A percentile compares a stretch with the other conserved stretches of the same genome.
Conservation (phyloP, 2,113 vertebrate genomes). For the Tangachromis dhanisi region DNA sequence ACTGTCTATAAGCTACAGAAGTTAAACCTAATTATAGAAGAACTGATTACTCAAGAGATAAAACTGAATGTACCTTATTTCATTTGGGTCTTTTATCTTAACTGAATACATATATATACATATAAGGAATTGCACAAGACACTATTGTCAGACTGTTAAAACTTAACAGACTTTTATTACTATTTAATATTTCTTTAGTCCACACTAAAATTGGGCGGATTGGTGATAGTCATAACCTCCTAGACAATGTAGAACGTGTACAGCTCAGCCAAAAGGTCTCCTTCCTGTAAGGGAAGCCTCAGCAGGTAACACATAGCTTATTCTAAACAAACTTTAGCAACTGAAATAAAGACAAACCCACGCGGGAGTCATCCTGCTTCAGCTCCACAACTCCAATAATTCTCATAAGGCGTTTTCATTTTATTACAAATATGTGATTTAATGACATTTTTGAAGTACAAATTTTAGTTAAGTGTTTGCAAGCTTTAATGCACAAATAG, state of each 20-base stretch:
- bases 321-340: neutral
- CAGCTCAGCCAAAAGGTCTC: neutral
- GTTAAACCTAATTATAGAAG: neutral
- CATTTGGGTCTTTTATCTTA: neutral
- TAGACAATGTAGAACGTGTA: neutral
- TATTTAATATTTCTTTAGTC: neutral
- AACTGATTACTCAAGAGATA: neutral
- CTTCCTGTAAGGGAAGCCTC: neutral
- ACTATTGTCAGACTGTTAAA: neutral
- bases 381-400: neutral
- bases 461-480: neutral
- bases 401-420: neutral
- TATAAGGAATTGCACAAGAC: neutral
- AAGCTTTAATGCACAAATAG: neutral
- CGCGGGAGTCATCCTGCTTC: fast-evolving
- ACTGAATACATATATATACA: neutral
- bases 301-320: neutral
- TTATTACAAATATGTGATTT: neutral
- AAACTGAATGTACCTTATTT: neutral
- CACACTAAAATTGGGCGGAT: neutral
- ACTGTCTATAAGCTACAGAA: neutral
- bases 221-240: neutral
- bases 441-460: neutral
- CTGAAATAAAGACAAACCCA: neutral
- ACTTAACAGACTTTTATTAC: neutral